Percentiles rank a stretch among this genome's conserved stretches.
phyloP scores from a whole-genome alignment of 2,888 invertebrate genomes.

The Tholera decimalis region DNA sequence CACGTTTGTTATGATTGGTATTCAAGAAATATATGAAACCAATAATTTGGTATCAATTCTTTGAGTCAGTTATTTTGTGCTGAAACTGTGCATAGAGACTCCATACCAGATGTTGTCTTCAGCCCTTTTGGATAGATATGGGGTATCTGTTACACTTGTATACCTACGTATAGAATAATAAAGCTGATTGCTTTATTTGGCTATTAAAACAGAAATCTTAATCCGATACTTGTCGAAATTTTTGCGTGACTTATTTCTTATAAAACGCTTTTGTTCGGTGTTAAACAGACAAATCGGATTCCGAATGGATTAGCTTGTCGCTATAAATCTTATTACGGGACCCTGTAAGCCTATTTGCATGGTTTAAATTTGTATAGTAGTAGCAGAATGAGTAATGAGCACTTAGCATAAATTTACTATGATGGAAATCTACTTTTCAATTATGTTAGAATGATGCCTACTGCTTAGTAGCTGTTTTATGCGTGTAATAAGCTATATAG shows the following conservation, averaged over 20 bases:
- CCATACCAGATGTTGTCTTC: no score
- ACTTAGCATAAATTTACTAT: conserved; percentile 60
- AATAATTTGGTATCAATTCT: no score
- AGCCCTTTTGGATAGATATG: no score
- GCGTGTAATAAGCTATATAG: no score
- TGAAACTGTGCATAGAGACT: no score
- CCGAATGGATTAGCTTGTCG: conserved; percentile 76
- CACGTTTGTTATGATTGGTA: no score
- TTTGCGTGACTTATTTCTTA: conserved; percentile 64
- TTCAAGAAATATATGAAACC: no score
- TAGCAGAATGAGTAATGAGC: conserved; percentile 58
- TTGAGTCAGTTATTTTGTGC: no score
- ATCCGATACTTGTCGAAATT: conserved; percentile 50
- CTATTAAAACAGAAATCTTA: conserved; percentile 22
- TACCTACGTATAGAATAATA: no score
- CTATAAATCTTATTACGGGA: conserved; percentile 78
- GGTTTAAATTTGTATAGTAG: conserved; percentile 66
- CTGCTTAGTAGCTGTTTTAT: neutral
- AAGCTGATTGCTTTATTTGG: neutral
- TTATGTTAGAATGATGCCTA: neutral
- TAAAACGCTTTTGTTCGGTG: conserved; percentile 70
- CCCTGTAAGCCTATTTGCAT: conserved; percentile 73
- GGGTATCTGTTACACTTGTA: no score
- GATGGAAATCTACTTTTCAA: conserved; percentile 26
- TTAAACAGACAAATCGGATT: conserved; percentile 80